Conservation (phyloP, 2,888 invertebrate genomes). For the Tholera decimalis region DNA sequence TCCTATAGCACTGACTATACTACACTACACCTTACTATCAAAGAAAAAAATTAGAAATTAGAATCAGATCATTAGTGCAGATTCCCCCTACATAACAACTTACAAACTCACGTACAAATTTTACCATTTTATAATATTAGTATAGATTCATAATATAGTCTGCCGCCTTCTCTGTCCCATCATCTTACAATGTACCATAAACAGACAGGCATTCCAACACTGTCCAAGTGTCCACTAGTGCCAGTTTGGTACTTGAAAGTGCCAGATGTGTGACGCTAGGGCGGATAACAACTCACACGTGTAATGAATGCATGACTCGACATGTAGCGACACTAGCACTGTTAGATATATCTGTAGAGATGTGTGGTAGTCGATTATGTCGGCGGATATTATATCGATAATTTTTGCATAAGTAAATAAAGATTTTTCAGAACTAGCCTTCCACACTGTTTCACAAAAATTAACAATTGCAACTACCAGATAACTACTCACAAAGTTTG, state of each 20-base stretch:
- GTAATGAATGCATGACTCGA: slow-evolving; percentile 79
- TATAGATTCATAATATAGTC: no score
- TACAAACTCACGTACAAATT: no score
- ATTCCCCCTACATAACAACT: no score
- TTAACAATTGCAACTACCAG: no score
- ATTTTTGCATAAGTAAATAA: not conserved
- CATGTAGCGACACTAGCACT: slow-evolving; percentile 75
- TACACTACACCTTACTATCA: no score
- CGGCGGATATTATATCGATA: slow-evolving; percentile 3
- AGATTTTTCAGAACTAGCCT: not conserved
- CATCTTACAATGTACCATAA: not conserved
- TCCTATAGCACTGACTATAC: no score
- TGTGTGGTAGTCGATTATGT: slow-evolving; percentile 55
- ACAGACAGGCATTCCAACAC: slow-evolving; percentile 2
- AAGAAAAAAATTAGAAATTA: no score
- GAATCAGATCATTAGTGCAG: no score
- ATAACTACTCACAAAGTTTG: no score
- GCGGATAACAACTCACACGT: slow-evolving; percentile 65
- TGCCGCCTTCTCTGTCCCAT: not conserved
- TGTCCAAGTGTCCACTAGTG: slow-evolving; percentile 11
- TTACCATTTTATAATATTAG: no score
- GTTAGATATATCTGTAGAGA: slow-evolving; percentile 68
- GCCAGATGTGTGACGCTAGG: slow-evolving; percentile 56
- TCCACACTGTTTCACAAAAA: no score
- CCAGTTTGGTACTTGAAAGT: slow-evolving; percentile 29